A percentile compares a stretch with the other conserved stretches of the same genome.
Evolutionary conservation across 2,797 vertebrate species (phyloP).

Genomic region (Bovichtus diacanthus): DNA sequence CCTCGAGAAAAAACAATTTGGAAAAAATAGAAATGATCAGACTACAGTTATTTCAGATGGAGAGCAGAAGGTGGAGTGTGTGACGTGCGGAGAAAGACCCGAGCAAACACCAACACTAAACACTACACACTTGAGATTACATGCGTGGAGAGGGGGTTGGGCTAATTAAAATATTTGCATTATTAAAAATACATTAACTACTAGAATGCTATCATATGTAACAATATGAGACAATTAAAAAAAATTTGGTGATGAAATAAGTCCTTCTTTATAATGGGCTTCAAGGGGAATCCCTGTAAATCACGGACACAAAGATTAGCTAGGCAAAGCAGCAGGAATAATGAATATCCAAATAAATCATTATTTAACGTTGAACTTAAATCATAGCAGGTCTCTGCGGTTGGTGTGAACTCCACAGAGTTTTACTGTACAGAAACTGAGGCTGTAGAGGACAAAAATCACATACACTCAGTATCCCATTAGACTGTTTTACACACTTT

Average conservation of each 20-base stretch:
- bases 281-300: conserved; percentile 19
- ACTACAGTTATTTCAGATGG: background rate
- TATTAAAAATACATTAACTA: conserved; percentile 77
- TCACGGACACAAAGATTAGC: background rate
- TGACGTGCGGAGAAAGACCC: conserved; percentile 20
- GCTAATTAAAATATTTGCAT: conserved; percentile 78
- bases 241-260: conserved; percentile 47
- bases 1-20: background rate
- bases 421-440: conserved; percentile 18
- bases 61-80: conserved; percentile 5
- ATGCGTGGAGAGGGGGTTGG: conserved; percentile 56
- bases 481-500: conserved; percentile 28
- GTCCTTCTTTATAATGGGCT: conserved; percentile 17
- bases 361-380: conserved; percentile 3
- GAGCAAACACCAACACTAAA: conserved; percentile 55
- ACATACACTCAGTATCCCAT: conserved; percentile 8
- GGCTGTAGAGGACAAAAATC: conserved; percentile 17
- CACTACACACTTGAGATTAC: conserved; percentile 72
- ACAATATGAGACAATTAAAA: conserved; percentile 64
- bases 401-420: background rate
- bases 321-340: conserved; percentile 4
- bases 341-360: conserved; percentile 13
- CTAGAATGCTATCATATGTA: conserved; percentile 67
- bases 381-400: background rate
- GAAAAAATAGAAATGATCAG: conserved; percentile 9